Evolutionary conservation across 2,797 vertebrate genomes (phyloP).

Genomic region (Aldrovandia affinis): DNA sequence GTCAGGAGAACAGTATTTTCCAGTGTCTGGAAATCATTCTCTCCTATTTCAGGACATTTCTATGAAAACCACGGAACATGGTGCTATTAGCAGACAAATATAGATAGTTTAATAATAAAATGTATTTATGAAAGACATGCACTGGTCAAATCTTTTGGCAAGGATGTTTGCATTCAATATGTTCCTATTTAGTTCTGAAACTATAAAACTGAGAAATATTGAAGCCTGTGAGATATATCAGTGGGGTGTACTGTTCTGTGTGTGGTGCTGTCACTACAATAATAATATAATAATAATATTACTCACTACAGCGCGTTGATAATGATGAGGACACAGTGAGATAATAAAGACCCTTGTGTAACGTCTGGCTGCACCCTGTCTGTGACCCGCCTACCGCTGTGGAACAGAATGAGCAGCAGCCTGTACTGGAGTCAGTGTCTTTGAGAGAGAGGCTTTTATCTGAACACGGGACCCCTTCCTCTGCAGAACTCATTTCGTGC

Average conservation of each 20-base stretch:
- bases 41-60: background rate
- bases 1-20: background rate
- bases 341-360: background rate
- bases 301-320: background rate
- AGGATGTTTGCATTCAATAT: background rate
- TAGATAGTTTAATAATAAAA: no score
- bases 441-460: conserved; percentile 19
- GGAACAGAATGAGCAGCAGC: conserved; percentile 14
- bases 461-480: conserved; percentile 18
- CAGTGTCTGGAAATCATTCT: background rate
- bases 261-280: no score
- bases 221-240: background rate
- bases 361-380: background rate
- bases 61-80: background rate
- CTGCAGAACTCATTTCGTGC: conserved; percentile 27
- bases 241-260: background rate
- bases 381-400: conserved; percentile 4
- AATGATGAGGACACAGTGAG: conserved; percentile 2
- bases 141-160: background rate
- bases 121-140: no score
- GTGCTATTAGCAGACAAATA: background rate
- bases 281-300: no score
- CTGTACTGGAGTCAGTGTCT: conserved; percentile 7
- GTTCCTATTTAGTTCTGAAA: background rate
- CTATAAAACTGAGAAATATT: conserved; percentile 11